phyloP scores from a whole-genome alignment of 2,888 invertebrate species.

The Lithophane socia region DNA sequence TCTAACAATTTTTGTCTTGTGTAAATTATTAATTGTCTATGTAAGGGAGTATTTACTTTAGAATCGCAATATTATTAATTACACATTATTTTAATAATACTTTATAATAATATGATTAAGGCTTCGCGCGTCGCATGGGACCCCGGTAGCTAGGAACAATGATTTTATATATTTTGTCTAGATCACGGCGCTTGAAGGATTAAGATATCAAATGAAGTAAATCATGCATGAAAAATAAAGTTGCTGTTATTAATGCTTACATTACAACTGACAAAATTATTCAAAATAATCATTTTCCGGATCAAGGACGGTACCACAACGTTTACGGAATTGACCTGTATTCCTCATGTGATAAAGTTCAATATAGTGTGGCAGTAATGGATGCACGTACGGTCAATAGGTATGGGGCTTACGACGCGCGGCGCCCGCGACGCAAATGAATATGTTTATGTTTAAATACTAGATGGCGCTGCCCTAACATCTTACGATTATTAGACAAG shows the following conservation, averaged over 20 bases:
- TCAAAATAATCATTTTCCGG: slow-evolving; percentile 37
- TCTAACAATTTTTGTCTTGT: slow-evolving; percentile 21
- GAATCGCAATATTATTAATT: slow-evolving; percentile 22
- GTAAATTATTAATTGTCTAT: slow-evolving; percentile 20
- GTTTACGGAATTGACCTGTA: slow-evolving; percentile 35
- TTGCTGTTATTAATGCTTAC: slow-evolving; percentile 34
- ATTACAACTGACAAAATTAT: slow-evolving; percentile 28
- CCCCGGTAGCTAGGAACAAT: slow-evolving; percentile 23
- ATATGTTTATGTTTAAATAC: too few relatives aligned
- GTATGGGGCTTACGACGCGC: too few relatives aligned
- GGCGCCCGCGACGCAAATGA: too few relatives aligned
- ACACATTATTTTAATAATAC: slow-evolving; percentile 20
- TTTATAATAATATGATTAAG: slow-evolving; percentile 21
- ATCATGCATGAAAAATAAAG: slow-evolving; percentile 20
- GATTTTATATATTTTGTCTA: slow-evolving; percentile 15
- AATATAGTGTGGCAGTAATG: slow-evolving; percentile 28
- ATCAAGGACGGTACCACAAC: slow-evolving; percentile 36
- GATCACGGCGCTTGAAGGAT: neutral
- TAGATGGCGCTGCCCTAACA: too few relatives aligned
- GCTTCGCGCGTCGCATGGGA: slow-evolving; percentile 23
- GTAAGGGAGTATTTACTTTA: slow-evolving; percentile 9
- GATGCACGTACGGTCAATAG: slow-evolving; percentile 13
- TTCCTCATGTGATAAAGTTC: slow-evolving; percentile 31
- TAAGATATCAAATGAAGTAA: slow-evolving; percentile 10
- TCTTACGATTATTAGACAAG: too few relatives aligned